Evolutionary conservation across 2,888 invertebrate species (phyloP).

Genomic region (Anthrax anthrax): DNA sequence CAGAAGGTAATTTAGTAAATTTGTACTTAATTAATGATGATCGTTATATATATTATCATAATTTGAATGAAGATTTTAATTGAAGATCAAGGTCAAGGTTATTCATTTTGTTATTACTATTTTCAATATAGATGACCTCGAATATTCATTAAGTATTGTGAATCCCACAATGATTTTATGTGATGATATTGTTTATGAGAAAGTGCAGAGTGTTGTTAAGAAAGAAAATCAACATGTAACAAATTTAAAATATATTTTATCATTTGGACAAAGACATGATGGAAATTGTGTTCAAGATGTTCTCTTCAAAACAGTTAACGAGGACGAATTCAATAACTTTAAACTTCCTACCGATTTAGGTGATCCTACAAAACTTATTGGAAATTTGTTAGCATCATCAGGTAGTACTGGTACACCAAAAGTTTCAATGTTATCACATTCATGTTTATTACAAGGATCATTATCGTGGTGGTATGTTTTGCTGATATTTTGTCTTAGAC

Average conservation of each 20-base stretch:
- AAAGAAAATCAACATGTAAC: neutral
- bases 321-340: neutral
- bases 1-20: slow-evolving; percentile 1
- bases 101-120: neutral
- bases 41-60: no score
- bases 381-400: slow-evolving; percentile 1
- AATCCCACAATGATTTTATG: slow-evolving; percentile 1
- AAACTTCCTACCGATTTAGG: neutral
- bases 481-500: neutral
- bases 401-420: slow-evolving; percentile 5
- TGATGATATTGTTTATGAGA: neutral
- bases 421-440: slow-evolving; percentile 1
- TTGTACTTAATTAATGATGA: no score
- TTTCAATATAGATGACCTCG: neutral
- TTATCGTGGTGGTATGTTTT: slow-evolving; percentile 1
- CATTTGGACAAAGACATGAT: slow-evolving; percentile 1
- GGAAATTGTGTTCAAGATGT: neutral
- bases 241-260: slow-evolving; percentile 2
- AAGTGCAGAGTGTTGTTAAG: neutral
- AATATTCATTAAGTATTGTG: neutral
- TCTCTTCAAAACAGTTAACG: neutral
- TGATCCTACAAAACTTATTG: neutral
- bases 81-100: neutral
- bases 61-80: neutral
- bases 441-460: neutral